phyloP scores from a whole-genome alignment of 2,888 invertebrate species.

The Pasiphila rectangulata region DNA sequence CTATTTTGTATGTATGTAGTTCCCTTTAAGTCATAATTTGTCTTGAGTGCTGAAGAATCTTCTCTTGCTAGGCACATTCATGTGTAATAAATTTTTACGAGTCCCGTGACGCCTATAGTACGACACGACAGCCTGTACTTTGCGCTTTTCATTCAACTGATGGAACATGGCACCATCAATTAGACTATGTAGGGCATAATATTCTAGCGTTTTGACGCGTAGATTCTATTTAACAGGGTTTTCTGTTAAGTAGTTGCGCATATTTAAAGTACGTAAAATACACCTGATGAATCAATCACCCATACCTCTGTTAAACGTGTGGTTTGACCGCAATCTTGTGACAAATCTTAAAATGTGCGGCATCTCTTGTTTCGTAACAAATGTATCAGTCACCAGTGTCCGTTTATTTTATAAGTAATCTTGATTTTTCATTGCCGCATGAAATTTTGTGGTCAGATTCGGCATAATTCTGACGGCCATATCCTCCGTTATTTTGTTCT shows the following conservation, averaged over 20 bases:
- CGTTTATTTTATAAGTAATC: neutral
- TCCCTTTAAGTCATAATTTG: no score
- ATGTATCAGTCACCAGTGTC: neutral
- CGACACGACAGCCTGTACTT: constrained; percentile 2
- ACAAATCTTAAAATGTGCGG: constrained; percentile 6
- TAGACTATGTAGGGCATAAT: constrained; percentile 15
- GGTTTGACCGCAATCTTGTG: constrained; percentile 7
- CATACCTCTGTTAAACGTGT: neutral
- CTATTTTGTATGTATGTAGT: no score
- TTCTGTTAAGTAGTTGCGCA: no score
- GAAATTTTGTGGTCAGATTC: neutral
- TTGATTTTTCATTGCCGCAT: neutral
- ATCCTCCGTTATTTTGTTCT: no score
- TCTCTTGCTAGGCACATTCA: neutral
- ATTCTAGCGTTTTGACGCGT: neutral
- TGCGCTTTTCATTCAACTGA: constrained; percentile 18
- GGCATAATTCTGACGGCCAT: no score
- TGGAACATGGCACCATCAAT: constrained; percentile 14
- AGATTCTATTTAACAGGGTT: neutral
- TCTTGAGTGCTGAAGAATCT: no score
- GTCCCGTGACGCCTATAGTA: constrained; percentile 3
- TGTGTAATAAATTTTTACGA: neutral
- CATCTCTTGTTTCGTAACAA: neutral
- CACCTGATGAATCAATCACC: constrained; percentile 1
- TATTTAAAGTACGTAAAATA: neutral